Conservation (phyloP, 2,797 vertebrate genomes). For the Epinephelus malabaricus region DNA sequence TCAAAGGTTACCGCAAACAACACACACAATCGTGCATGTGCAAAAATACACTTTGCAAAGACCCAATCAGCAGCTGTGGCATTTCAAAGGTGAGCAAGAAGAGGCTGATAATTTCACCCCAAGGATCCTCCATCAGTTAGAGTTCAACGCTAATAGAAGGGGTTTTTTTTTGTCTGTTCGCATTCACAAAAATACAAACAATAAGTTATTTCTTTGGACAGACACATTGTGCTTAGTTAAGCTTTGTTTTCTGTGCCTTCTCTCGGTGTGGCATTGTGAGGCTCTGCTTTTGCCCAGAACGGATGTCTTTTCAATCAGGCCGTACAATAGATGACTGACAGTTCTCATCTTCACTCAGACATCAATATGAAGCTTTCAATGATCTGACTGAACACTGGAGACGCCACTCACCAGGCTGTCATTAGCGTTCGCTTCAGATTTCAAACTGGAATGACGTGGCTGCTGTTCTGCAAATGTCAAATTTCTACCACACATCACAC, state of each 20-base stretch:
- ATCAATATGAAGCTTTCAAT: constrained; percentile 20
- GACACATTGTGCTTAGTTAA: no score
- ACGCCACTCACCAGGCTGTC: constrained; percentile 35
- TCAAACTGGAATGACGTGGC: constrained; percentile 9
- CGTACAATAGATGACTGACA: constrained; percentile 42
- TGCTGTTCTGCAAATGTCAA: constrained; percentile 24
- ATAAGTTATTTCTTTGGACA: background rate
- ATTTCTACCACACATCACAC: constrained; percentile 10
- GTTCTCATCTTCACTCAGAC: constrained; percentile 37
- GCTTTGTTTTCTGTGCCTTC: background rate
- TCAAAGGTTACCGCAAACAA: constrained; percentile 46
- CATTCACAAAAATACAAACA: background rate
- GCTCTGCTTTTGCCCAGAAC: constrained; percentile 15
- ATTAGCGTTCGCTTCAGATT: constrained; percentile 31
- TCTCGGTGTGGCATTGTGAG: background rate
- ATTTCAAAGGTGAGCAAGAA: background rate
- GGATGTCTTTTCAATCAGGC: constrained; percentile 26
- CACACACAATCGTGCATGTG: background rate
- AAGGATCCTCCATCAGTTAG: background rate
- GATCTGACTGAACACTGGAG: constrained; percentile 32
- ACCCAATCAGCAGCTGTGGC: constrained; percentile 9
- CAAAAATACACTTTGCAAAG: constrained; percentile 2
- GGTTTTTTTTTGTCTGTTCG: background rate
- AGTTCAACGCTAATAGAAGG: background rate
- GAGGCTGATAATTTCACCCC: background rate